These are phyloP conservation scores for Salpingus planirostris DNA, from an alignment of 2,888 invertebrate genomes.

Conservation along the genomic window DNA sequence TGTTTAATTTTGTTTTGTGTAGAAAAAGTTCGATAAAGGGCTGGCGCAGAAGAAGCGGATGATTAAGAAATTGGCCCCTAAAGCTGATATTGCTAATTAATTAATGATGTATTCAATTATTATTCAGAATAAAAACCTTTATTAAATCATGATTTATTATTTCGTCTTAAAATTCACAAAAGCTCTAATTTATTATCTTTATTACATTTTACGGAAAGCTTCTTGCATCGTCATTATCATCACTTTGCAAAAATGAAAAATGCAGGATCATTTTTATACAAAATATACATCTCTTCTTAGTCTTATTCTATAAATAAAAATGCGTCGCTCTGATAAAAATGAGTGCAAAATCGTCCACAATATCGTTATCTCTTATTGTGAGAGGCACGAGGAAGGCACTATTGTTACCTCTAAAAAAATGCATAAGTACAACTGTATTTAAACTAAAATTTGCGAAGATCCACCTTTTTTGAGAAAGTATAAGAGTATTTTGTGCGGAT, in stretches of 20 bases:
- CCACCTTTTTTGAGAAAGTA: constrained; percentile 3
- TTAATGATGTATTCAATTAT: too few relatives aligned
- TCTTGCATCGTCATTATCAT: too few relatives aligned
- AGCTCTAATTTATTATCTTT: constrained; percentile 37
- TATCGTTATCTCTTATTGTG: constrained; percentile 9
- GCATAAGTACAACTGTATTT: constrained; percentile 30
- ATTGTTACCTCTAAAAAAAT: constrained; percentile 20
- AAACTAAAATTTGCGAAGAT: constrained; percentile 9
- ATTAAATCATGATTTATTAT: constrained; percentile 14
- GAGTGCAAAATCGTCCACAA: neutral
- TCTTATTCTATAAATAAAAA: constrained; percentile 16
- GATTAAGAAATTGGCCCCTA: constrained; percentile 23
- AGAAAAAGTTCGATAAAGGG: constrained; percentile 27
- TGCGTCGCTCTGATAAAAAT: too few relatives aligned
- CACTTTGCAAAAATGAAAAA: constrained; percentile 25
- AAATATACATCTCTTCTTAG: constrained; percentile 31
- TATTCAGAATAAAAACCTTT: too few relatives aligned
- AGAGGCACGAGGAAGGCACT: constrained; percentile 34
- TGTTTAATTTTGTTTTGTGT: constrained; percentile 25
- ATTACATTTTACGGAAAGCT: constrained; percentile 41
- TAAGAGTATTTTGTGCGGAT: constrained; percentile 8
- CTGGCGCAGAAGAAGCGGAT: constrained; percentile 25
- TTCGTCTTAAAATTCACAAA: constrained; percentile 36
- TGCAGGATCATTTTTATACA: constrained; percentile 32
- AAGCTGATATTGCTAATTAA: too few relatives aligned